Evolutionary conservation across 2,113 vertebrate genomes (phyloP).

Genomic region (Brachyhypopomus gauderio): DNA sequence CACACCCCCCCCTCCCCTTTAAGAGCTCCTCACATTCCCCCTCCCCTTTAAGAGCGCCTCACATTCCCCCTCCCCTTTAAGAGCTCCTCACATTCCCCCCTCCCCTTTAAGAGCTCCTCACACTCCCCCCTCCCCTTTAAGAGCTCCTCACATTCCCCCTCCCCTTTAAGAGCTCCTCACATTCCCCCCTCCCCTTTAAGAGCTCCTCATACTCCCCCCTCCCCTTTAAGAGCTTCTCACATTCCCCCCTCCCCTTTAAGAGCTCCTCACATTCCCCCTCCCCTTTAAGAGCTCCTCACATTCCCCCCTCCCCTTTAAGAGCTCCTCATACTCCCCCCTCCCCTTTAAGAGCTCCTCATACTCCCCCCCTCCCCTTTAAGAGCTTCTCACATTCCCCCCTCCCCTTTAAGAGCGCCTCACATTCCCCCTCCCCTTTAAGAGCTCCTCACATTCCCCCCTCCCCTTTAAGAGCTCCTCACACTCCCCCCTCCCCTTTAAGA

Average conservation of each 20-base stretch:
- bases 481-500: background rate
- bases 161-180: background rate
- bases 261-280: too few relatives aligned
- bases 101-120: background rate
- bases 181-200: background rate
- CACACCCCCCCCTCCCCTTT: too few relatives aligned
- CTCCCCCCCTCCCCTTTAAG: background rate
- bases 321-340: too few relatives aligned
- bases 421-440: background rate
- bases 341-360: background rate
- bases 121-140: too few relatives aligned
- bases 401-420: background rate
- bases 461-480: background rate
- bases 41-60: background rate
- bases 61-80: too few relatives aligned
- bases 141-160: too few relatives aligned
- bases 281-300: background rate
- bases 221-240: background rate
- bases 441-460: too few relatives aligned
- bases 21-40: too few relatives aligned
- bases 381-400: too few relatives aligned
- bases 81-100: too few relatives aligned
- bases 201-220: too few relatives aligned
- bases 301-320: background rate
- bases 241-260: background rate